Evolutionary conservation across 2,113 vertebrate species (phyloP).

Genomic region (Pseudonaja textilis): DNA sequence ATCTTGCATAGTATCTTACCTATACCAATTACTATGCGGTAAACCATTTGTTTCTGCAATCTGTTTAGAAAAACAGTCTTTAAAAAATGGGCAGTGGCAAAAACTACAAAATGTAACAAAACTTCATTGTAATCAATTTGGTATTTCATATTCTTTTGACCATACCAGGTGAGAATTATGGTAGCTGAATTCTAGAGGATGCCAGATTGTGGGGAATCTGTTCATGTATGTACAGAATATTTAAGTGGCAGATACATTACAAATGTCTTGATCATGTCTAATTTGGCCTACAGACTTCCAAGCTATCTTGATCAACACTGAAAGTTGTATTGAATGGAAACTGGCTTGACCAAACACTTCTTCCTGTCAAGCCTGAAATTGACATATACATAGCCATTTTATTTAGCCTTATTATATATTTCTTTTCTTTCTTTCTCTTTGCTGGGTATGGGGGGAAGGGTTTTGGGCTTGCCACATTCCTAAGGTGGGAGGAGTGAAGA

Average conservation of each 20-base stretch:
- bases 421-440: too few relatives aligned
- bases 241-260: background rate
- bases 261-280: background rate
- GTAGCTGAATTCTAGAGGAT: background rate
- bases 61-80: background rate
- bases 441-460: too few relatives aligned
- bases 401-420: too few relatives aligned
- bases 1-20: slow-evolving; percentile 8
- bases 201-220: background rate
- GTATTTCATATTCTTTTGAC: background rate
- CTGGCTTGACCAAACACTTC: background rate
- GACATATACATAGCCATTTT: too few relatives aligned
- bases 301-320: background rate
- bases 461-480: too few relatives aligned
- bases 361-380: background rate
- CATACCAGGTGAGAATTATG: background rate
- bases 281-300: background rate
- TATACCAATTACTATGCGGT: background rate
- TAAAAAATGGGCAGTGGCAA: background rate
- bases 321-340: background rate
- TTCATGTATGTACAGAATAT: background rate
- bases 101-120: background rate
- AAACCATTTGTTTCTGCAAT: background rate
- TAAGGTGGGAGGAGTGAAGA: too few relatives aligned
- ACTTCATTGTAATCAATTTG: background rate